A percentile compares a stretch with the other conserved stretches of the same genome.
Evolutionary conservation across 2,888 invertebrate genomes (phyloP).

Genomic region (Paralinhomoeus sp.): DNA sequence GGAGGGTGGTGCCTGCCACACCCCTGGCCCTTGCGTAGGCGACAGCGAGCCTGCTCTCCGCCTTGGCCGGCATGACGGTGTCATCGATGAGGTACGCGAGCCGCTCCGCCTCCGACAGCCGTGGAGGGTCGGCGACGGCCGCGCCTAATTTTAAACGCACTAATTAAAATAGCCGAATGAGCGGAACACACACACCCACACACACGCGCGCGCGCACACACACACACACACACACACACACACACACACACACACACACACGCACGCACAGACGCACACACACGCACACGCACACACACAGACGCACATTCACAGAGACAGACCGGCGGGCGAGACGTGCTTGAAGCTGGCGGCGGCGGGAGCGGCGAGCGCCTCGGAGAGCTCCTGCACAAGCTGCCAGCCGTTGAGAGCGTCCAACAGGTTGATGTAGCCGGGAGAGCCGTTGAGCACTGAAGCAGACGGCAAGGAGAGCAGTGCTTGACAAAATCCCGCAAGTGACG

Average conservation of each 20-base stretch:
- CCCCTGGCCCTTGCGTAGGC: conserved; percentile 85
- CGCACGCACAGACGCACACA: too few relatives aligned
- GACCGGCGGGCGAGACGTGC: conserved; percentile 68
- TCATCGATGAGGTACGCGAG: conserved; percentile 81
- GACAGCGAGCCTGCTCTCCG: conserved; percentile 58
- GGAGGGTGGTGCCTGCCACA: too few relatives aligned
- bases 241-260: too few relatives aligned
- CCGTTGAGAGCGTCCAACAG: conserved; percentile 88
- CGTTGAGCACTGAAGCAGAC: conserved; percentile 48
- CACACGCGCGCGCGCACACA: too few relatives aligned
- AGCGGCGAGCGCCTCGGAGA: conserved; percentile 53
- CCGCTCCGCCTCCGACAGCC: conserved; percentile 50
- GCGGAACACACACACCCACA: too few relatives aligned
- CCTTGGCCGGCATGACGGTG: conserved; percentile 13
- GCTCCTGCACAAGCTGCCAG: conserved; percentile 78
- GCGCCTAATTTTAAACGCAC: not conserved
- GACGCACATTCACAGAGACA: too few relatives aligned
- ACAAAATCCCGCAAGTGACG: too few relatives aligned
- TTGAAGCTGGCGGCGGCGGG: conserved; percentile 83
- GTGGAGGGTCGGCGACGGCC: conserved; percentile 41
- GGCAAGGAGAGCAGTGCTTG: too few relatives aligned
- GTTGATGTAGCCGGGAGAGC: conserved; percentile 89
- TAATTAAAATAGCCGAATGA: too few relatives aligned
- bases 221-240: too few relatives aligned
- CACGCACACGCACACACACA: too few relatives aligned